Conservation (phyloP, 1,140 invertebrate species). For the Paralvinella palmiformis region DNA sequence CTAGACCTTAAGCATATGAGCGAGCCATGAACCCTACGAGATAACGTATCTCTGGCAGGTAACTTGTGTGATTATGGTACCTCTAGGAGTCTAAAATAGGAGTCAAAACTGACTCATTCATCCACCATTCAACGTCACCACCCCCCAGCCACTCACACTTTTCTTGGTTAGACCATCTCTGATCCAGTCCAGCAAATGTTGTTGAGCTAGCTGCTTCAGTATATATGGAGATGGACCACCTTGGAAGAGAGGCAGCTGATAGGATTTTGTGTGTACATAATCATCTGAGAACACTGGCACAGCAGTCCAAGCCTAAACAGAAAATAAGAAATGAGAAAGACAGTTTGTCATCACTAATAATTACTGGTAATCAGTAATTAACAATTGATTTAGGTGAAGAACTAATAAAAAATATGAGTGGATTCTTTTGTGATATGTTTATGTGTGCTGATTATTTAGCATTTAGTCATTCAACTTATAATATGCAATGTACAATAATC, state of each 20-base stretch:
- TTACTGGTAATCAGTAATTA: neutral
- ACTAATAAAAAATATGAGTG: too few relatives aligned
- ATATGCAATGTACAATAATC: too few relatives aligned
- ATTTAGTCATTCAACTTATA: too few relatives aligned
- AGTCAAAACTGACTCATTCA: neutral
- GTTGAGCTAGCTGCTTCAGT: conserved; percentile 37
- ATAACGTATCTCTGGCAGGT: too few relatives aligned
- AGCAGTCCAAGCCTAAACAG: conserved; percentile 13
- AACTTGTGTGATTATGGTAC: too few relatives aligned
- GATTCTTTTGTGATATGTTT: too few relatives aligned
- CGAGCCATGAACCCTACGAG: too few relatives aligned
- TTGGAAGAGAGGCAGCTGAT: conserved; percentile 39
- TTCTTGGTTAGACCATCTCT: conserved; percentile 30
- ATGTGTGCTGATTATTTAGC: too few relatives aligned
- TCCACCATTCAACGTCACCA: neutral
- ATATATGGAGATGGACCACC: conserved; percentile 32
- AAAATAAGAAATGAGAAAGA: neutral
- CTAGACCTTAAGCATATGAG: too few relatives aligned
- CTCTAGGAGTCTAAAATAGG: neutral
- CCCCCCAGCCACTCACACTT: conserved; percentile 23
- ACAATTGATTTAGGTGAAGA: too few relatives aligned
- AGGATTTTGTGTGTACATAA: conserved; percentile 33
- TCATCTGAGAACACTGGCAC: conserved; percentile 6
- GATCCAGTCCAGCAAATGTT: conserved; percentile 37
- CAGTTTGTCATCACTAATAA: neutral